Conservation (phyloP, 2,888 invertebrate genomes). For the Prenolepis imparis region DNA sequence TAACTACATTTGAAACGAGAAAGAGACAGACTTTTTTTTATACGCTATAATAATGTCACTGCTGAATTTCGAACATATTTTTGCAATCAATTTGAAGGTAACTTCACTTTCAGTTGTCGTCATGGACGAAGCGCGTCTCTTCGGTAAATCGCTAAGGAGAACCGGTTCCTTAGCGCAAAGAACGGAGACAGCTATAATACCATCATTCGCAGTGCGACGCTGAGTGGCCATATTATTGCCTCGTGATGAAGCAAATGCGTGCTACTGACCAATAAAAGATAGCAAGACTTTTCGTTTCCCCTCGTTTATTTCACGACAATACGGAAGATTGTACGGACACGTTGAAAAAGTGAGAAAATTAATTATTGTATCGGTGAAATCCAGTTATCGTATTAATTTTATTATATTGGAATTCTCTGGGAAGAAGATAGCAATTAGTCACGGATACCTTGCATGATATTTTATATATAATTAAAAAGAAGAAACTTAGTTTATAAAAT, state of each 20-base stretch:
- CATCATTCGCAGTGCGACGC: slow-evolving; percentile 73
- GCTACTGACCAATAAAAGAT: slow-evolving; percentile 76
- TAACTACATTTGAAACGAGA: neutral
- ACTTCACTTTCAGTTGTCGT: slow-evolving; percentile 68
- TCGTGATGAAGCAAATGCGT: slow-evolving; percentile 72
- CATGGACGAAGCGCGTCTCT: slow-evolving; percentile 33
- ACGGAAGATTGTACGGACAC: slow-evolving; percentile 7
- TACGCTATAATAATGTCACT: slow-evolving; percentile 19
- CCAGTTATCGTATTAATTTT: too few relatives aligned
- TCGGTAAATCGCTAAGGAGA: slow-evolving; percentile 52
- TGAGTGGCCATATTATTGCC: slow-evolving; percentile 73
- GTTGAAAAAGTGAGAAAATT: slow-evolving; percentile 29
- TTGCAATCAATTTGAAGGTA: slow-evolving; percentile 65
- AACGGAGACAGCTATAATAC: slow-evolving; percentile 69
- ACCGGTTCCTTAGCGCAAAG: slow-evolving; percentile 70
- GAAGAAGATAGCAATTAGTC: neutral
- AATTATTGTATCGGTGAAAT: slow-evolving; percentile 16
- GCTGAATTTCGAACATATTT: slow-evolving; percentile 67
- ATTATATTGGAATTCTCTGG: neutral
- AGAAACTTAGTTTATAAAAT: neutral
- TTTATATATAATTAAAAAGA: too few relatives aligned
- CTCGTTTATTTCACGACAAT: slow-evolving; percentile 16
- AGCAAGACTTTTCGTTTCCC: slow-evolving; percentile 62
- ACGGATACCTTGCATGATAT: neutral
- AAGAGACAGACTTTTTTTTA: neutral